Percentiles rank a stretch among this genome's conserved stretches.
Evolutionary conservation across 2,797 vertebrate genomes (phyloP).

Genomic region (Danionella dracula): DNA sequence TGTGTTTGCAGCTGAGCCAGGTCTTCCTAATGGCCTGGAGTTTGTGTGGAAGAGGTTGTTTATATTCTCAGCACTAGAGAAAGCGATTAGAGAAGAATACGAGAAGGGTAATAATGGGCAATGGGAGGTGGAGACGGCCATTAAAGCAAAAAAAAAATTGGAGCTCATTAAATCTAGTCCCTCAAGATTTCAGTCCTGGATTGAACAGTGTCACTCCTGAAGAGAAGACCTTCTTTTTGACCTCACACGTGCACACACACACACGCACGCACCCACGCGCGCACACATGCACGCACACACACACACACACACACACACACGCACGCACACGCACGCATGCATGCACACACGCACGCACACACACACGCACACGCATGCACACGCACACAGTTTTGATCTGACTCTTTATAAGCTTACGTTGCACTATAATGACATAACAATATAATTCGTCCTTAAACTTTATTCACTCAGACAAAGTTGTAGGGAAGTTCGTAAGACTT

Average conservation of each 20-base stretch:
- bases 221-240: conserved; percentile 6
- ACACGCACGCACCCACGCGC: neutral
- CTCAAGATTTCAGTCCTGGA: conserved; percentile 22
- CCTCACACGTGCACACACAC: neutral
- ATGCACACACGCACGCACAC: no score
- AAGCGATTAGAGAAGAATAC: conserved; percentile 32
- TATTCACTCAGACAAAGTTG: neutral
- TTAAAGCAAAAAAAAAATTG: conserved; percentile 42
- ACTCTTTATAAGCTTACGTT: neutral
- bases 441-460: neutral
- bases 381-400: no score
- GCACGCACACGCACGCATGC: no score
- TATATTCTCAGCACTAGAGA: conserved; percentile 51
- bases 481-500: neutral
- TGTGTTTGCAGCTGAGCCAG: conserved; percentile 33
- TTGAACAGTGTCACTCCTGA: neutral
- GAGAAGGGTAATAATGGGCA: conserved; percentile 40
- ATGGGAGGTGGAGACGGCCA: conserved; percentile 41
- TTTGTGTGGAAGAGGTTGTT: conserved; percentile 53
- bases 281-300: no score
- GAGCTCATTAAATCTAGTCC: conserved; percentile 35
- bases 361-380: no score
- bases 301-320: no score
- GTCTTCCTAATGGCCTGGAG: conserved; percentile 59
- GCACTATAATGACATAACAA: neutral